Base-by-base conservation (phyloP, 1,140 invertebrate genomes). In the Caenorhabditis brenneri region DNA sequence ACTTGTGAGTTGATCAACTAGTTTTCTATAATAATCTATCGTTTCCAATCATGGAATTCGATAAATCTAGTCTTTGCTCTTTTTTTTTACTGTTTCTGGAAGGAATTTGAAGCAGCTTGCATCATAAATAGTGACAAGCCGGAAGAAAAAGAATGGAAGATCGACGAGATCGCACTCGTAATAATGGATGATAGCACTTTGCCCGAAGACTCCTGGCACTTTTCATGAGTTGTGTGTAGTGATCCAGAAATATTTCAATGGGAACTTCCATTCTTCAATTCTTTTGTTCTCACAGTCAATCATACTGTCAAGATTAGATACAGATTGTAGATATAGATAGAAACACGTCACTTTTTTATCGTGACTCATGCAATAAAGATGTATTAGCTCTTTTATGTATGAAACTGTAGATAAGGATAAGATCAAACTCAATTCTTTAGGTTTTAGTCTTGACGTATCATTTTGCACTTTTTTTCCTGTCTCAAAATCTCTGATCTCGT, bases 161-260 rank as follows among this genome's bases (percentile, higher is more conserved):
- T 24, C 5, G 36, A 74, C 15, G 36, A 15, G 9, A 12, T 9
- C 5, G 5, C n/a, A 39, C n/a, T n/a, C 65, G 65, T 74, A 42
- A 42, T 74, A 74, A 74, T 74, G 36, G 65, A 74, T 74, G 65
- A 74, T 42, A 19, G 7, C 36, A 46, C n/a, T n/a, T 16, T 42
- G 22, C 22, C 10, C n/a, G 19, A 15, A 15, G 22, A 9, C 65
- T 74, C 29, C 6, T 3, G 36, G n/a, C 58, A 65, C 58, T n/a
- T 65, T 65, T 31, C 65, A 74, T 74, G 36, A 74, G 65, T 46
- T 24, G 29, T n/a, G n/a, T n/a, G n/a, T n/a, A 39, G 6, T 22
- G 65, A 33, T 19, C 12, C 24, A 29, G 9, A 55, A 55, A 55
- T 5, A 22, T 27, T 7, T 27, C 10, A 55, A 55, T 27, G 53